These are phyloP conservation scores for Gastrophryne carolinensis DNA, from an alignment of 2,797 vertebrate genomes.

Conservation along the genomic window DNA sequence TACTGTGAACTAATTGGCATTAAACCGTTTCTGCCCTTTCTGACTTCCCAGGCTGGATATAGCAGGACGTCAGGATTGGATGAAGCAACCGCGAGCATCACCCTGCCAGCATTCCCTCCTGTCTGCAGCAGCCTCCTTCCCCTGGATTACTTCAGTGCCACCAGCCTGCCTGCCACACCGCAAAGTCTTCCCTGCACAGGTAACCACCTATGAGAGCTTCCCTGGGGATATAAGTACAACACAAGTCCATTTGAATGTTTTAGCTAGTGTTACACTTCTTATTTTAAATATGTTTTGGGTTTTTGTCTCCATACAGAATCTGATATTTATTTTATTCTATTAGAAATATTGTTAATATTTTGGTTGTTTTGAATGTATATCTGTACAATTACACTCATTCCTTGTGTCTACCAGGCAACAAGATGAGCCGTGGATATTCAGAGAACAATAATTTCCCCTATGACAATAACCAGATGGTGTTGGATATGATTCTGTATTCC, in stretches of 20 bases:
- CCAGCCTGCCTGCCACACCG: not conserved
- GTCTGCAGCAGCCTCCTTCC: slow-evolving; percentile 5
- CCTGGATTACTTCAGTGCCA: not conserved
- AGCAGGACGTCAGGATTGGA: slow-evolving; percentile 15
- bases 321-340: too few relatives aligned
- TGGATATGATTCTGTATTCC: slow-evolving; percentile 95
- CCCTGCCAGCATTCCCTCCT: not conserved
- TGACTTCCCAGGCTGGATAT: not conserved
- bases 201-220: slow-evolving; percentile 3
- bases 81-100: not conserved
- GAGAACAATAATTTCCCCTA: slow-evolving; percentile 94
- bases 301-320: too few relatives aligned
- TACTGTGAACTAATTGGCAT: slow-evolving; percentile 26
- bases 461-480: slow-evolving; percentile 89
- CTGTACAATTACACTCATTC: too few relatives aligned
- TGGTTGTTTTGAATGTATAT: too few relatives aligned
- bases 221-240: too few relatives aligned
- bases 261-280: too few relatives aligned
- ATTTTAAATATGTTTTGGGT: too few relatives aligned
- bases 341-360: too few relatives aligned
- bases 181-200: slow-evolving; percentile 5
- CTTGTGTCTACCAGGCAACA: slow-evolving; percentile 52
- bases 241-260: too few relatives aligned
- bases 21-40: slow-evolving; percentile 27
- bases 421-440: slow-evolving; percentile 89